Base-by-base conservation (phyloP, 1,140 invertebrate genomes). In the Vollenhovia emeryi region DNA sequence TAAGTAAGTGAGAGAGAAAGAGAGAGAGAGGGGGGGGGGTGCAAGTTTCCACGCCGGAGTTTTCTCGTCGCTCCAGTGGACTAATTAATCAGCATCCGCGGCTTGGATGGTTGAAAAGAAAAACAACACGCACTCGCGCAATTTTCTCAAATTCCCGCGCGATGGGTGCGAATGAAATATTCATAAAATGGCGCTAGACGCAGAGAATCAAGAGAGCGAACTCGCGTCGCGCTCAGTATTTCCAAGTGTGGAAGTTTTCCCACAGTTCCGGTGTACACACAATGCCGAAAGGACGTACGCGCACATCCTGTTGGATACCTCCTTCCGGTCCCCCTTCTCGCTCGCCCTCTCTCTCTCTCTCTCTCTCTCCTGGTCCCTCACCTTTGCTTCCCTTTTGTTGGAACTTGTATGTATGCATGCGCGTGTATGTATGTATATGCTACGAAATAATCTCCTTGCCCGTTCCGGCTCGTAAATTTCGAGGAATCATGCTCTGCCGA, bases 181-280 rank as follows among this genome's bases (percentile, higher is more conserved):
- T 86, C 76, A 85, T 89, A 84, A 87, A 87, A 82, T 40, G 33
- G 57, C 80, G 69, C 82, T 36, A 36, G 15, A 18, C 11, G n/a
- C 33, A n/a, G 30, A 68, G 30, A 40, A 8, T 40, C 33, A 11
- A 43, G 64, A 57, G 36, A 55, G 71, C 45, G n/a, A 6, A 13
- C 24, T 66, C 11, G 36, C 62, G 36, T 69, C 76, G 62, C 43
- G 36, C 27, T 15, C 21, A 21, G 9, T 43, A 62, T 66, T 50
- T 48, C 62, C 78, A 73, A 90, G 85, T 91, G 85, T 91, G 87
- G 84, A 89, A 86, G 87, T 90, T 93, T 93, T 93, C 92, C 92
- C 92, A 92, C 92, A 93, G 89, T 92, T 93, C 91, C 92, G 91
- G 92, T 90, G 78, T 68, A n/a, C 57, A 69, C 84, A 92, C 88